Percentiles rank a stretch among this genome's conserved stretches.
phyloP scores from a whole-genome alignment of 2,113 vertebrate genomes.

The Hippopotamus amphibius region DNA sequence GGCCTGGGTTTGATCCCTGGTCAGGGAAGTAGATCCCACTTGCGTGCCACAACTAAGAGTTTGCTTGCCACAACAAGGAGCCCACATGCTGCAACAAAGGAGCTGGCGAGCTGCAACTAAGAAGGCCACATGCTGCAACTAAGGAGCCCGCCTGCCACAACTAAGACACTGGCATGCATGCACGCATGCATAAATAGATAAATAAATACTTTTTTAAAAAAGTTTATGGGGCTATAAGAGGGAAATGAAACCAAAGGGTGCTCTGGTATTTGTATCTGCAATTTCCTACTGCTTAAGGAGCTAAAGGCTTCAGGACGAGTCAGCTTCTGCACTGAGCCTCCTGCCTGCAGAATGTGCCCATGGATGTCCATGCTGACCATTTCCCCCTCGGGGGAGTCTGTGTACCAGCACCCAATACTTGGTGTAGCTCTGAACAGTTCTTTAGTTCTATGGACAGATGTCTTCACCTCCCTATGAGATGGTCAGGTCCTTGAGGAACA shows the following conservation, averaged over 20 bases:
- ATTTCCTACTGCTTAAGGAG: neutral
- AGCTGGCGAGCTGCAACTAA: too few relatives aligned
- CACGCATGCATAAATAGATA: too few relatives aligned
- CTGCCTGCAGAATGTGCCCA: neutral
- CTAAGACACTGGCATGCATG: too few relatives aligned
- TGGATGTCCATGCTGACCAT: too few relatives aligned
- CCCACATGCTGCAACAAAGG: too few relatives aligned
- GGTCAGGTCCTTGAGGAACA: neutral
- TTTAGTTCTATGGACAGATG: neutral
- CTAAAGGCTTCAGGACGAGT: neutral
- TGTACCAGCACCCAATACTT: neutral
- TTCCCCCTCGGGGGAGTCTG: neutral
- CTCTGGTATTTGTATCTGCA: neutral
- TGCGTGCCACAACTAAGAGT: too few relatives aligned
- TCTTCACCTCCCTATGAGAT: neutral
- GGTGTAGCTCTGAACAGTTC: neutral
- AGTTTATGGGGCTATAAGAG: neutral
- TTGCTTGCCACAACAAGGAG: too few relatives aligned
- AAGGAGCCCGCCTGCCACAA: too few relatives aligned
- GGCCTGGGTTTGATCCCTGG: too few relatives aligned
- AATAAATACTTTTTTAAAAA: neutral
- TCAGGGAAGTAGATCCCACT: too few relatives aligned
- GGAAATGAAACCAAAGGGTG: neutral
- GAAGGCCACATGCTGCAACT: too few relatives aligned
- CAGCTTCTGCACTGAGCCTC: neutral